Percentiles rank a stretch among this genome's conserved stretches.
These are phyloP conservation scores for Scaptomyza caliginosa DNA, from an alignment of 2,888 invertebrate species.

Conservation along the genomic window DNA sequence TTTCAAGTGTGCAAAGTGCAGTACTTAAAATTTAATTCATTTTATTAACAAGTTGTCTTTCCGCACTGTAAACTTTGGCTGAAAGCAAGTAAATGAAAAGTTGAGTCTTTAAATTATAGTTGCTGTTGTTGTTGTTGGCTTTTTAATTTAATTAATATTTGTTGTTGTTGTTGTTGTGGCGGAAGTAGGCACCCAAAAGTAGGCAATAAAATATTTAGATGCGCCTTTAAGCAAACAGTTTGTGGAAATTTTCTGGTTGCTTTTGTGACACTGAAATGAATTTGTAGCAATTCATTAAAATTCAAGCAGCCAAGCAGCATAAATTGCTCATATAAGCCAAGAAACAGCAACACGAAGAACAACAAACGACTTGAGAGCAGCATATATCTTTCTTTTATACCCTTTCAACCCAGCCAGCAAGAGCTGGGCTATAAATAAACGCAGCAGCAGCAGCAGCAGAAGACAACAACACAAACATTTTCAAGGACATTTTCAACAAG, in stretches of 20 bases:
- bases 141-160: slow-evolving; percentile 65
- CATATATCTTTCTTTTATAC: slow-evolving; percentile 60
- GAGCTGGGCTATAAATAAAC: slow-evolving; percentile 64
- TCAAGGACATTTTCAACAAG: slow-evolving; percentile 70
- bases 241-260: slow-evolving; percentile 29
- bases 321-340: slow-evolving; percentile 57
- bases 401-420: slow-evolving; percentile 54
- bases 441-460: slow-evolving; percentile 25
- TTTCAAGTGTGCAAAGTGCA: slow-evolving; percentile 17
- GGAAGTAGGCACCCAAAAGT: neutral
- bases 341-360: slow-evolving; percentile 27
- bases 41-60: slow-evolving; percentile 53
- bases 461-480: slow-evolving; percentile 53
- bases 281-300: slow-evolving; percentile 75
- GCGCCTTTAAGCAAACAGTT: slow-evolving; percentile 34
- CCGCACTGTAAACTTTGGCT: slow-evolving; percentile 23
- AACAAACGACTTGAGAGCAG: slow-evolving; percentile 40
- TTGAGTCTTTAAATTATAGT: slow-evolving; percentile 23
- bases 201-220: slow-evolving; percentile 26
- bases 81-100: slow-evolving; percentile 34
- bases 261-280: slow-evolving; percentile 59
- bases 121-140: slow-evolving; percentile 7
- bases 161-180: slow-evolving; percentile 14
- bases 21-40: slow-evolving; percentile 47
- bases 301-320: slow-evolving; percentile 58